Base-by-base conservation (phyloP, 2,888 invertebrate genomes). In the Norana najaformis region DNA sequence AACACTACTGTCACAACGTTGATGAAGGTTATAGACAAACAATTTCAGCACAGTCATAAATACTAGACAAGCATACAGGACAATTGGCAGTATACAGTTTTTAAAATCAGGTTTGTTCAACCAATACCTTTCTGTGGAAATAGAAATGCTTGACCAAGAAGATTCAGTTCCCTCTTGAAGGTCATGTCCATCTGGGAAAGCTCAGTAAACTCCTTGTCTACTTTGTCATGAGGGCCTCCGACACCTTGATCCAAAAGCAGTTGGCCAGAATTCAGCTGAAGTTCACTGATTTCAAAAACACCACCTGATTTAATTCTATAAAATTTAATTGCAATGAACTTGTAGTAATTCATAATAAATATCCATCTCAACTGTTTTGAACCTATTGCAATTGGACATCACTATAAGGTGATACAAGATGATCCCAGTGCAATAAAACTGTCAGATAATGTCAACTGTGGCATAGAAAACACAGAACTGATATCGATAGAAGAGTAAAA, bases 41-140 rank as follows among this genome's bases (percentile, higher is more conserved):
- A 23, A 23, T 20, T 47, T 47, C 47, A 47, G 69, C 8, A n/a
- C 16, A n/a, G 30, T 69, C 69, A 69, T 69, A 0, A 69, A n/a
- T n/a, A n/a, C 30, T n/a, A 69, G 47, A 23, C 4, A 69, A 69
- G 69, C n/a, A 69, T 30, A n/a, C n/a, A 69, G 30, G 30, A 69
- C 13, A 69, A 23, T 47, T 47, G 47, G 47, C 47, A 47, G 47
- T 23, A 47, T 23, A 47, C 47, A 23, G 23, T 23, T 5, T n/a
- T 69, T n/a, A n/a, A 69, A 69, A n/a, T 30, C n/a, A 69, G 69
- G 30, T 69, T 53, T n/a, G n/a, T 69, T 30, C n/a, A n/a, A 69
- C 69, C 69, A 69, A 69, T 37, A 85, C 85, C 35, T 85, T 85
- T 85, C 85, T 85, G 35, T 85, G 85, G 85, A 85, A 85, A 37